Evolutionary conservation across 92 coral and sea anemone species (phyloP), one percentile per base, ranked within the genome.

Genomic region (Porites evermanni): DNA sequence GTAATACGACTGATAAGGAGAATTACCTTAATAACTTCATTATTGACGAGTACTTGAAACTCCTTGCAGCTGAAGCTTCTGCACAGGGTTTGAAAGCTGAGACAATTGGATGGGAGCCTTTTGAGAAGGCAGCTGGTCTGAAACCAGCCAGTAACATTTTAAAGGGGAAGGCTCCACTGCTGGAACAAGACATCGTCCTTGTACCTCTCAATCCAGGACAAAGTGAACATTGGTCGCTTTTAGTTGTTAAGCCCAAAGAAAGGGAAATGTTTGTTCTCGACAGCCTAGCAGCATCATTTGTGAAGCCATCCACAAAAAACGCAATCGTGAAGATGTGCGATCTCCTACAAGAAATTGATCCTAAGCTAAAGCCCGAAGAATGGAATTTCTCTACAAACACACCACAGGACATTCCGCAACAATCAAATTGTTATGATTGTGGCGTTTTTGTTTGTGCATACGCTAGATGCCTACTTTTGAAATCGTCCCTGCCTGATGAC

Each of bases 161-260:
- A 7, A 72, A 52, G 47, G 61, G 90, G 19, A 84, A 84, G 60
- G 89, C 74, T 8, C 74, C 79, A 12, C 70, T 78, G 9, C 47
- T 84, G 79, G 53, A 65, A 65, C 88, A 89, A 76, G 92, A 89
- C 38, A 8, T 76, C 20, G 78, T 83, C 18, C 53, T 89, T 70
- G 81, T 89, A 26, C 92, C 89, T 23, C 84, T 88, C 84, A 89
- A 83, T 44, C 69, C 84, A 47, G 78, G 19, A 20, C 61, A 56
- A 18, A 76, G 84, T 44, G 47, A 38, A 79, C 89, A 89, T 74
- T 89, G 92, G 89, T 89, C 60, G 32, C 88, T 89, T 21, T 67
- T 89, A 16, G 89, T 56, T 52, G 78, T 70, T 7, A 50, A 76
- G 20, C 89, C 92, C 16, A 77, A 84, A 63, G 56, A 83, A 54